phyloP scores from a whole-genome alignment of 2,888 invertebrate genomes.

The Adelphocoris suturalis region DNA sequence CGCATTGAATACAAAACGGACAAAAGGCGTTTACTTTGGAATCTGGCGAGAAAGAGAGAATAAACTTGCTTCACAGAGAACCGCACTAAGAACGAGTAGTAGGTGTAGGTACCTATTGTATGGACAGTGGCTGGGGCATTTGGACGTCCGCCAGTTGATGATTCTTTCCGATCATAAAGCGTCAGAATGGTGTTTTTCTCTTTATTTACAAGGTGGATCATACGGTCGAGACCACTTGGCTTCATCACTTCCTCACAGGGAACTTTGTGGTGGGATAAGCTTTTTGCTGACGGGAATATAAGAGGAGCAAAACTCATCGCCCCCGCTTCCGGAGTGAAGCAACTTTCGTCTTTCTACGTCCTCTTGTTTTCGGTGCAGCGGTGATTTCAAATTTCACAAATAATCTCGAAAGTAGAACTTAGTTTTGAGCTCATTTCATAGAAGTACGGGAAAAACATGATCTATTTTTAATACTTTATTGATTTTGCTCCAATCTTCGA shows the following conservation, averaged over 20 bases:
- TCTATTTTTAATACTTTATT: too few species aligned
- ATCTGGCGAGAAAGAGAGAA: background rate
- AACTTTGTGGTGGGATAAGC: background rate
- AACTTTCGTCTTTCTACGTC: background rate
- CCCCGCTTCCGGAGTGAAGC: background rate
- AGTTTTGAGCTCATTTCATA: background rate
- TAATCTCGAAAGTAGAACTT: background rate
- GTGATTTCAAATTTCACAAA: background rate
- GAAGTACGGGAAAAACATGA: too few species aligned
- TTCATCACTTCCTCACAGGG: background rate
- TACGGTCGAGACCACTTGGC: background rate
- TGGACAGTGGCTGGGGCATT: background rate
- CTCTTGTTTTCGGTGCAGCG: background rate
- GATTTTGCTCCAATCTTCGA: too few species aligned
- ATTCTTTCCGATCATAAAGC: slow-evolving; percentile 1
- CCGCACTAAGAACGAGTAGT: background rate
- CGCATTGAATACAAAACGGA: background rate
- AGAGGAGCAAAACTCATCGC: background rate
- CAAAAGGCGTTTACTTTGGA: background rate
- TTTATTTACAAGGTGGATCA: background rate
- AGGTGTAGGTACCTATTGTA: background rate
- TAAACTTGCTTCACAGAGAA: slow-evolving; percentile 1
- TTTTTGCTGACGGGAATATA: background rate
- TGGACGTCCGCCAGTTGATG: slow-evolving; percentile 1
- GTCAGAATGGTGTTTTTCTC: background rate